These are phyloP conservation scores for Amiota minor DNA, from an alignment of 2,888 invertebrate species.

Conservation along the genomic window DNA sequence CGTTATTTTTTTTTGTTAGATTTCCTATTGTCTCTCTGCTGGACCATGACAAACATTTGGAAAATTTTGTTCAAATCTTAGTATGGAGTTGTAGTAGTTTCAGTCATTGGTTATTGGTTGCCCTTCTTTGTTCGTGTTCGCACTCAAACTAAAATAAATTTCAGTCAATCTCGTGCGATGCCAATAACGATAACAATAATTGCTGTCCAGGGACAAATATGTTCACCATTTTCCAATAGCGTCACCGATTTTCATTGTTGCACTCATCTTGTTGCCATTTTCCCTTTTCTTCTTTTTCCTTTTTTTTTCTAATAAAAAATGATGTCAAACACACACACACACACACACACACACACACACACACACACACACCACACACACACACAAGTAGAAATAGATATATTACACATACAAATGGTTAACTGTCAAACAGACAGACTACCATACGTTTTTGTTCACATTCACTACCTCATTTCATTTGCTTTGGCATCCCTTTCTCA, in stretches of 20 bases:
- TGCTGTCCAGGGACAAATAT: slow-evolving; percentile 68
- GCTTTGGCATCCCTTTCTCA: too few relatives aligned
- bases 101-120: not conserved
- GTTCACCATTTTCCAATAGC: slow-evolving; percentile 67
- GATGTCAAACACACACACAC: slow-evolving; percentile 38
- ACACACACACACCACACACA: not conserved
- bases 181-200: slow-evolving; percentile 68
- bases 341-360: too few relatives aligned
- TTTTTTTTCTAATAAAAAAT: slow-evolving; percentile 65
- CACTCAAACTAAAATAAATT: slow-evolving; percentile 64
- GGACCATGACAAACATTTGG: slow-evolving; percentile 15
- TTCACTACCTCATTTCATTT: too few relatives aligned
- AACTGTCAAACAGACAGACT: too few relatives aligned
- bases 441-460: too few relatives aligned
- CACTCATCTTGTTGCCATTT: not conserved
- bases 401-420: too few relatives aligned
- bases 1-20: not conserved
- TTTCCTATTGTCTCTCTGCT: not conserved
- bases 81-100: not conserved
- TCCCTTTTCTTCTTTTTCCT: not conserved
- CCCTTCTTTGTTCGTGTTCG: slow-evolving; percentile 33
- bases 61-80: not conserved
- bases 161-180: slow-evolving; percentile 63
- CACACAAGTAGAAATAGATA: too few relatives aligned
- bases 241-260: slow-evolving; percentile 41